phyloP scores from a whole-genome alignment of 2,797 vertebrate genomes.

The Melanotaenia pygmaea region DNA sequence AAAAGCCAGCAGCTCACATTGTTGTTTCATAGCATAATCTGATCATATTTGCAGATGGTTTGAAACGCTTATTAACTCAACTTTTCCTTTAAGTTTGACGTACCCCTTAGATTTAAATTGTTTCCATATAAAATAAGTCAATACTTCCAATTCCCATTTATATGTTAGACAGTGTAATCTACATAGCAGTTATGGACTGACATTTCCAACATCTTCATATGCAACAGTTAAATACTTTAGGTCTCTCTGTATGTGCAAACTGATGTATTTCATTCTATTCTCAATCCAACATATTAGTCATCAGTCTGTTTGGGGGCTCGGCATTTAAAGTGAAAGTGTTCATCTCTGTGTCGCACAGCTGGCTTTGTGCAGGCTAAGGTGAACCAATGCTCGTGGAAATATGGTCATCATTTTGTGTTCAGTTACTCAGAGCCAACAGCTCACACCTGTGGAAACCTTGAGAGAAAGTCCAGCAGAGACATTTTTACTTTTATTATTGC shows the following conservation, averaged over 20 bases:
- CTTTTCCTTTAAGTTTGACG: slow-evolving; percentile 1
- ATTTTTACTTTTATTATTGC: not conserved
- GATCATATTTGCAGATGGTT: not conserved
- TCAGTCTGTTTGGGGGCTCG: not conserved
- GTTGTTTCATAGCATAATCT: not conserved
- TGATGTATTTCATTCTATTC: slow-evolving; percentile 16
- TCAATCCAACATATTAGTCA: slow-evolving; percentile 34
- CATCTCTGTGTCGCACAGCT: slow-evolving; percentile 5
- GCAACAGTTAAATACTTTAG: slow-evolving; percentile 7
- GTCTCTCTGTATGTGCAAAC: slow-evolving; percentile 6
- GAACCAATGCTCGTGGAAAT: slow-evolving; percentile 27
- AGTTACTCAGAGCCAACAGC: slow-evolving; percentile 21
- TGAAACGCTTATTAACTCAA: slow-evolving; percentile 13
- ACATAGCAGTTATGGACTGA: not conserved
- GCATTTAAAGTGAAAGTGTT: slow-evolving; percentile 7
- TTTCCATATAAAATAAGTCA: not conserved
- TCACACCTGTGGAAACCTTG: slow-evolving; percentile 43
- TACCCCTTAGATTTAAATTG: not conserved
- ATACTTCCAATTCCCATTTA: not conserved
- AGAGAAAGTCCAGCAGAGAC: not conserved
- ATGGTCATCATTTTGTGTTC: slow-evolving; percentile 21
- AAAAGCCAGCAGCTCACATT: not conserved
- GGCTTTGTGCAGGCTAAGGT: not conserved
- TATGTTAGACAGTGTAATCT: slow-evolving; percentile 11
- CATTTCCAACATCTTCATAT: slow-evolving; percentile 4